Evolutionary conservation across 2,797 vertebrate species (phyloP).

Genomic region (Octomys mimax): DNA sequence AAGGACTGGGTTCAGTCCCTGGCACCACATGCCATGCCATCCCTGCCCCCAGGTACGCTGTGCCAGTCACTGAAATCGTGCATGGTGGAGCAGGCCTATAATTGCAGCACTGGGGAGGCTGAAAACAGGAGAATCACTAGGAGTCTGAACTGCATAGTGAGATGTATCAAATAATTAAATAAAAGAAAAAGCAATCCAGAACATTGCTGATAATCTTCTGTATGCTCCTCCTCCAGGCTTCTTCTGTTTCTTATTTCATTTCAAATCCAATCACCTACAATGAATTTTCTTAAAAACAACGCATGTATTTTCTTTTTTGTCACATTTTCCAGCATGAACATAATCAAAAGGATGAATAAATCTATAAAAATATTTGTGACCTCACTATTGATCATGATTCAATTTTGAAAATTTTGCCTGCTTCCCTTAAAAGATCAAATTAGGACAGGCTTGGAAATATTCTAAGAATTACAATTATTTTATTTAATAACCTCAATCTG

Average conservation of each 20-base stretch:
- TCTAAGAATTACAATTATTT: conserved; percentile 44
- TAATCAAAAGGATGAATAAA: conserved; percentile 52
- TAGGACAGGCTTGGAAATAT: conserved; percentile 9
- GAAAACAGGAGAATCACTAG: too few relatives aligned
- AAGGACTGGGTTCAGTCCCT: too few relatives aligned
- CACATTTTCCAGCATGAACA: conserved; percentile 40
- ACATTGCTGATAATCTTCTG: conserved; percentile 43
- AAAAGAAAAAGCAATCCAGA: too few relatives aligned
- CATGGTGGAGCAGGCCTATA: too few relatives aligned
- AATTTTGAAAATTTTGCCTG: conserved; percentile 28
- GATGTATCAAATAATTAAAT: too few relatives aligned
- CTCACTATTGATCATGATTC: conserved; percentile 9
- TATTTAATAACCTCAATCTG: neutral
- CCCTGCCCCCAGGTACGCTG: too few relatives aligned
- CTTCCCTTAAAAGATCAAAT: conserved; percentile 43
- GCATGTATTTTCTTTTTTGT: conserved; percentile 56
- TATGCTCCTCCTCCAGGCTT: neutral
- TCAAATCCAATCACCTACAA: conserved; percentile 70
- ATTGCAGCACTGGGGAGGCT: too few relatives aligned
- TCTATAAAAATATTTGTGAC: conserved; percentile 48
- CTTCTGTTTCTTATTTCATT: conserved; percentile 57
- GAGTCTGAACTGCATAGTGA: too few relatives aligned
- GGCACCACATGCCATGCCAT: too few relatives aligned
- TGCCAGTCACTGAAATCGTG: too few relatives aligned
- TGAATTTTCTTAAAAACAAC: conserved; percentile 68